These are phyloP conservation scores for Sebastes vulpes DNA, from an alignment of 2,797 vertebrate species.

Conservation along the genomic window DNA sequence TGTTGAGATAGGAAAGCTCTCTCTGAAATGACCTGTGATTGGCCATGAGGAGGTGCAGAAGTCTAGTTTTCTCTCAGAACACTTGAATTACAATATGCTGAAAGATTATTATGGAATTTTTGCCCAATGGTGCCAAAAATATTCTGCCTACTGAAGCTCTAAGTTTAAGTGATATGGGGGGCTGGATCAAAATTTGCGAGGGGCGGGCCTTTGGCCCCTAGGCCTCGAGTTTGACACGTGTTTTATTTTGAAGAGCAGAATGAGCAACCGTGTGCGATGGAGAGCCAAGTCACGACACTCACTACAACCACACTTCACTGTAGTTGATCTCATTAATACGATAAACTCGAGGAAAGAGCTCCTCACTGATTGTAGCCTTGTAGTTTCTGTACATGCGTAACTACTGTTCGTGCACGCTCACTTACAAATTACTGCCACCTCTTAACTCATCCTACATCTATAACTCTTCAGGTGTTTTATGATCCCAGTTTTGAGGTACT, in stretches of 20 bases:
- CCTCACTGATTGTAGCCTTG: neutral
- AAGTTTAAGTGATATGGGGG: neutral
- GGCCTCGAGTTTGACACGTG: neutral
- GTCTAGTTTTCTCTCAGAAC: too few relatives aligned
- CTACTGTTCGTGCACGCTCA: neutral
- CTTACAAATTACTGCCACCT: neutral
- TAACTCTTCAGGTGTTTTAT: slow-evolving; percentile 43
- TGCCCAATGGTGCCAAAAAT: too few relatives aligned
- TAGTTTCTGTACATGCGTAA: neutral
- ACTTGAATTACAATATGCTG: too few relatives aligned
- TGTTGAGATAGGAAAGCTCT: too few relatives aligned
- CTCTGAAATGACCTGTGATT: too few relatives aligned
- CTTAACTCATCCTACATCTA: slow-evolving; percentile 16
- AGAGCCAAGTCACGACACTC: neutral
- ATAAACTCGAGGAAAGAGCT: neutral
- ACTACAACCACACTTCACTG: neutral
- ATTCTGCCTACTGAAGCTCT: too few relatives aligned
- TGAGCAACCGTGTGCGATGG: neutral
- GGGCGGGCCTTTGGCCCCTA: neutral
- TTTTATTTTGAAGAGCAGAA: neutral
- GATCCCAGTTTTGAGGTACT: slow-evolving; percentile 31
- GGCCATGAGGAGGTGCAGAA: too few relatives aligned
- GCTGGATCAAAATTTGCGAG: neutral
- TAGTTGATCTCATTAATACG: neutral
- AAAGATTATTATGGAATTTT: too few relatives aligned